Percentiles rank a stretch among this genome's conserved stretches.
These are phyloP conservation scores for Liposcelis brunnea DNA, from an alignment of 2,888 invertebrate species.

Conservation along the genomic window DNA sequence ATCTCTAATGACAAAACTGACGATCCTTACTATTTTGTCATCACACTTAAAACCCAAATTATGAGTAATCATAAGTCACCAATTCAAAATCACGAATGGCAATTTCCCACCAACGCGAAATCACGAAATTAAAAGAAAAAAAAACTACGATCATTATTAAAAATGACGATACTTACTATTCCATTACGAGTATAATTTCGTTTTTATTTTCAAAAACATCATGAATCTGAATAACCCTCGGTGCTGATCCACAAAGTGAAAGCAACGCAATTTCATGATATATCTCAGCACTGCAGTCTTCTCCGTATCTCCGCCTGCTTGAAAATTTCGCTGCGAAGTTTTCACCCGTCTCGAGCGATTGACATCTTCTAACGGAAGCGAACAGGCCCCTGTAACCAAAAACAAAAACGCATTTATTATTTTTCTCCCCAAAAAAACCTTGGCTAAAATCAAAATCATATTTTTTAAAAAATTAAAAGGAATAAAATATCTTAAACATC, in stretches of 20 bases:
- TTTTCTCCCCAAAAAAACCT: too few relatives aligned
- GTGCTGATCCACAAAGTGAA: slow-evolving; percentile 29
- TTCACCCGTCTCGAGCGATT: slow-evolving; percentile 27
- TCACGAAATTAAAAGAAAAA: not conserved
- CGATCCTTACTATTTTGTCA: too few relatives aligned
- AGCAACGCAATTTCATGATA: slow-evolving; percentile 36
- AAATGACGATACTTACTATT: slow-evolving; percentile 30
- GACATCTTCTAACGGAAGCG: slow-evolving; percentile 34
- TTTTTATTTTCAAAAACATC: slow-evolving; percentile 35
- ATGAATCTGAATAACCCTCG: slow-evolving; percentile 32
- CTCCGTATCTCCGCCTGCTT: slow-evolving; percentile 32
- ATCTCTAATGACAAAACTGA: too few relatives aligned
- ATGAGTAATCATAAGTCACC: too few relatives aligned
- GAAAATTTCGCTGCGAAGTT: slow-evolving; percentile 37
- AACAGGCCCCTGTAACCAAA: slow-evolving; percentile 39
- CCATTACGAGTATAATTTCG: slow-evolving; percentile 36
- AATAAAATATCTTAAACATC: too few relatives aligned
- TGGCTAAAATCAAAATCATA: too few relatives aligned
- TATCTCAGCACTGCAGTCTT: slow-evolving; percentile 33
- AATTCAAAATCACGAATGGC: too few relatives aligned
- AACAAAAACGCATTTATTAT: too few relatives aligned
- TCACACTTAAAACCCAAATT: too few relatives aligned
- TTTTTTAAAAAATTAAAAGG: too few relatives aligned
- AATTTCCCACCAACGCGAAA: too few relatives aligned
- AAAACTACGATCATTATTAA: not conserved